Evolutionary conservation across 2,888 invertebrate genomes (phyloP), one percentile per base, ranked within the genome.

Genomic region (Megaustenia siamemsis): DNA sequence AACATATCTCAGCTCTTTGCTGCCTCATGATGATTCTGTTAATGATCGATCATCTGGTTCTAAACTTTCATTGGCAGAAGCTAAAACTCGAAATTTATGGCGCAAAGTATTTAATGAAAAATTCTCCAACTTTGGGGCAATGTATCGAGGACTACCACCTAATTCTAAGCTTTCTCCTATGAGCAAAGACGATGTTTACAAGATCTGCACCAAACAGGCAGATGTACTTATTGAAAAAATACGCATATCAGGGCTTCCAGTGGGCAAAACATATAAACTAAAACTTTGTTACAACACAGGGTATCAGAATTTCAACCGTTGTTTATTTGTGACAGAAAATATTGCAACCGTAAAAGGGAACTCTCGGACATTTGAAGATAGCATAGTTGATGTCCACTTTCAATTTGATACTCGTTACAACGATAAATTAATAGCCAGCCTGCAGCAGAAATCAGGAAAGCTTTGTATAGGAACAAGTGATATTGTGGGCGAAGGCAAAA

Each of bases 11-110:
- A 93, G 93, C 15, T 90, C 92, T 63, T 88, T 94, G 53, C 92
- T 95, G 84, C 94, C 94, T 87, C 95, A 95, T 89, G 94, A 95
- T 89, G 95, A 95, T 87, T 92, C 94, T 4, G 93, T 94, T 43
- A 94, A 93, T 86, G 95, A 95, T 86, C 90, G 95, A 49, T 89
- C 90, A 32, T 90, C 92, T 32, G 93, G 94, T 43, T 94, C 94
- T 82, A 94, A 93, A 88, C 90, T 95, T 73, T 89, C 92, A 76
- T 91, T 92, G 83, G 94, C 94, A 8, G 94, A 95, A 88, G 90
- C 90, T 35, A 88, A 92, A 63, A 95, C 95, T 0, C 91, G 94
- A 56, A 92, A 94, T 68, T 87, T 94, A 32, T 95, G 95, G 95
- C 89, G 88, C 45, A 90, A 91, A n/a, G 90, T 92, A 38, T 95